Percentiles rank a stretch among this genome's conserved stretches.
phyloP scores from a whole-genome alignment of 2,113 vertebrate genomes.

The Paradisaea rubra region DNA sequence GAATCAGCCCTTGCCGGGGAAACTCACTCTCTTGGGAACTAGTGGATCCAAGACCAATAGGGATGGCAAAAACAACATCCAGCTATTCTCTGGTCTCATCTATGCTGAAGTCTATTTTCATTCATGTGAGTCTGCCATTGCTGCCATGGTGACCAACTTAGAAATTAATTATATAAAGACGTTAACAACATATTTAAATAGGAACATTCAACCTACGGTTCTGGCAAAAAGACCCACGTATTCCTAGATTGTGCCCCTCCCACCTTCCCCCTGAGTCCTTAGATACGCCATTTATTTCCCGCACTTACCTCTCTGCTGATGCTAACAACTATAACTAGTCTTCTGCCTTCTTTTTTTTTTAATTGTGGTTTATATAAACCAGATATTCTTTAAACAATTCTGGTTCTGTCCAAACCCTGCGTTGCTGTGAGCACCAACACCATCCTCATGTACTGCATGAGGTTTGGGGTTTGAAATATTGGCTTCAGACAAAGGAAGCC shows the following conservation, averaged over 20 bases:
- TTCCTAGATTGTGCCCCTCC: not conserved
- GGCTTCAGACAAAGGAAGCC: no score
- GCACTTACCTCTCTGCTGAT: not conserved
- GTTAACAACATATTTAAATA: not conserved
- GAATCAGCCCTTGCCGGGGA: not conserved
- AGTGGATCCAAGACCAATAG: not conserved
- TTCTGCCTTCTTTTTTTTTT: not conserved
- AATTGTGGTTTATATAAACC: not conserved
- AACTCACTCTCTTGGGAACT: not conserved
- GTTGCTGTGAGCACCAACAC: fast-evolving
- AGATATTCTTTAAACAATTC: not conserved
- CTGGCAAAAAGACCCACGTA: not conserved
- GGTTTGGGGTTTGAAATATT: not conserved
- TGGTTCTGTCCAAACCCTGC: not conserved
- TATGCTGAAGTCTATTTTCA: not conserved
- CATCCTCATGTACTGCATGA: fast-evolving
- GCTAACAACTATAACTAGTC: not conserved
- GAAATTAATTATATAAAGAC: slow-evolving; percentile 2
- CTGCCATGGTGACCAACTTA: slow-evolving; percentile 17
- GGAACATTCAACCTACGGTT: not conserved
- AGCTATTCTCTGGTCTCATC: not conserved
- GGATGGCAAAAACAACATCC: not conserved
- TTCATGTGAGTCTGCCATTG: slow-evolving; percentile 10
- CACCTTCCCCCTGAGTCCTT: not conserved
- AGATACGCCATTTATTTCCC: not conserved